A percentile compares a stretch with the other conserved stretches of the same genome.
Conservation (phyloP, 2,113 vertebrate genomes). For the Porphyrio hochstetteri region DNA sequence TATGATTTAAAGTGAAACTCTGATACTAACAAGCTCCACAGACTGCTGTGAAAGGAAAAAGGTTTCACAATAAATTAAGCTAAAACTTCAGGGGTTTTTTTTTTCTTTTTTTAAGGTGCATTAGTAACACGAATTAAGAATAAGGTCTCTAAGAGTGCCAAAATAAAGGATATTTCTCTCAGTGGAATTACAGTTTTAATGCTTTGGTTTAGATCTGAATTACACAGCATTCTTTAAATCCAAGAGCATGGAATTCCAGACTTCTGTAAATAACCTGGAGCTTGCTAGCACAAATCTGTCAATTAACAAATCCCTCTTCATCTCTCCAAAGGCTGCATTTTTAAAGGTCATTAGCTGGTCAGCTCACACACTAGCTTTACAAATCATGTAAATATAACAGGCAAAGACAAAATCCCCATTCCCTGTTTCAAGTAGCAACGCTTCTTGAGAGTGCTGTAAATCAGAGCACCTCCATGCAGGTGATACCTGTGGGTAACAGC, state of each 20-base stretch:
- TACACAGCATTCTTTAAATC: conserved; percentile 55
- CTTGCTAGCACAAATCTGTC: conserved; percentile 52
- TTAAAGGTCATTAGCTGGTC: conserved; percentile 58
- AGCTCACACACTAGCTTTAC: conserved; percentile 9
- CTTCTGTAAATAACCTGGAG: conserved; percentile 49
- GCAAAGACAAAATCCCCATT: not conserved
- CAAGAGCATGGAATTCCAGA: conserved; percentile 54
- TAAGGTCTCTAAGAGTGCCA: not conserved
- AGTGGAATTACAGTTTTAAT: conserved; percentile 54
- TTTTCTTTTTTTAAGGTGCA: not conserved
- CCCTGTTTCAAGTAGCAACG: not conserved
- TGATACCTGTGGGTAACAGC: not conserved
- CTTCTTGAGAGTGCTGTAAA: not conserved
- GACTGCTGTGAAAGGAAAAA: not conserved
- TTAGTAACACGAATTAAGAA: not conserved
- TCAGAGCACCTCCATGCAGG: not conserved
- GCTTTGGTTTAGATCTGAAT: conserved; percentile 53
- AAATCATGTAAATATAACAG: not conserved
- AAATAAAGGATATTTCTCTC: conserved; percentile 4
- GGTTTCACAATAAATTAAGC: not conserved
- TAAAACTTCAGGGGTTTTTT: not conserved
- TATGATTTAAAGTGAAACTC: too few species aligned
- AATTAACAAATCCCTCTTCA: conserved; percentile 54
- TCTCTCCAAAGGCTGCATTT: conserved; percentile 51
- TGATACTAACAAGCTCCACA: not conserved